phyloP scores from a whole-genome alignment of 2,888 invertebrate species.

The Microctonus brassicae region DNA sequence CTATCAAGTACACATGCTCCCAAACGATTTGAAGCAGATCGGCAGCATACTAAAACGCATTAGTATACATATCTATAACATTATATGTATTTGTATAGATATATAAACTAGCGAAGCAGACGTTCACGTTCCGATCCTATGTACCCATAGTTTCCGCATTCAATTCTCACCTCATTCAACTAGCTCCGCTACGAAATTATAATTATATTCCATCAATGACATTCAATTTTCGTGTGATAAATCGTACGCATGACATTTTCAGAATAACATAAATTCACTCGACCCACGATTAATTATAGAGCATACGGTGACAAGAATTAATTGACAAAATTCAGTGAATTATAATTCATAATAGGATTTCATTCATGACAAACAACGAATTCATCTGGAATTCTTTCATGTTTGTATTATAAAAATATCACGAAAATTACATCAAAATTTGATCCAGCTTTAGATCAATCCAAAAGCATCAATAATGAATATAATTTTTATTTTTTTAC shows the following conservation, averaged over 20 bases:
- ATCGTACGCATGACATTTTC: not conserved
- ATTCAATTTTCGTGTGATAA: not conserved
- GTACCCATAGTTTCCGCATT: not conserved
- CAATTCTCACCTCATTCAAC: not conserved
- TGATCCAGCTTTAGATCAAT: too few species aligned
- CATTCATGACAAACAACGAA: too few species aligned
- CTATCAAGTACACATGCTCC: conserved; percentile 28
- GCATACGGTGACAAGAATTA: not conserved
- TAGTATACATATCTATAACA: not conserved
- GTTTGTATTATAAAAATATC: too few species aligned
- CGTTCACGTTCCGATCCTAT: not conserved
- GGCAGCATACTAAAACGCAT: not conserved
- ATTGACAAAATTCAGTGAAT: not conserved
- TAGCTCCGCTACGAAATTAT: not conserved
- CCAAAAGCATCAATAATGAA: too few species aligned
- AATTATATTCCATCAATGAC: not conserved
- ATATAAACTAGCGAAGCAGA: not conserved
- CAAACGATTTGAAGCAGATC: not conserved
- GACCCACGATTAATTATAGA: not conserved
- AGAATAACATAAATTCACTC: not conserved
- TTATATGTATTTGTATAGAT: too few species aligned
- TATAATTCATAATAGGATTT: too few species aligned
- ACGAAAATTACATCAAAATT: too few species aligned
- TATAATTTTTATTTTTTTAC: too few species aligned
- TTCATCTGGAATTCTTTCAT: too few species aligned